Base-by-base conservation (phyloP, 2,113 vertebrate species). In the Ailuropoda melanoleuca region DNA sequence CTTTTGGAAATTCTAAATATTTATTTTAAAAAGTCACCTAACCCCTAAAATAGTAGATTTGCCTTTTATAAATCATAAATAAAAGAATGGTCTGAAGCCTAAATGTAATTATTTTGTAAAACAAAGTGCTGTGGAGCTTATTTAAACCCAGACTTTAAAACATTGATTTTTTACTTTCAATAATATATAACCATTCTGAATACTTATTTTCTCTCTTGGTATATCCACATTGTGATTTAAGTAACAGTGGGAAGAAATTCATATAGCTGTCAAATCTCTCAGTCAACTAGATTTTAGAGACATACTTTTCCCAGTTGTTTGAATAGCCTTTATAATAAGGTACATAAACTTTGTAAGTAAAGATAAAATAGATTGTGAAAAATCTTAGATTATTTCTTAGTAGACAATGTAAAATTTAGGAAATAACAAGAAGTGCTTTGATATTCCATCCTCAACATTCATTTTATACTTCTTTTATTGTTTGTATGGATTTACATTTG, bases 31-130 rank as follows among this genome's bases (percentile, higher is more conserved):
- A 70, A 29, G 14, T 83, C 3, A 50, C 3, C 10, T 58, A 60
- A 21, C 3, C 3, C 21, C 3, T 62, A 81, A 88, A 92, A 92
- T n/a, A 95, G 8, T 14, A 97, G 19, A 75, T 34, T 62, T 72
- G 1, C 29, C 70, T 70, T 82, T 68, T 50, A 31, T 81, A 88
- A 92, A 88, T 74, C 53, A 82, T 72, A 13, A 96, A 60, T 89
- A 18, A 75, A 90, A 93, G 23, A 62, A 78, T 74, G 18, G 53
- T 19, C 31, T 88, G 90, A 97, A 89, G 53, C 2, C 12, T 24
- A 29, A 88, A 50, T 74, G 81, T 26, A 94, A 78, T 80, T 95
- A 82, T 62, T 82, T 95, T 72, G 1, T 64, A 88, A 97, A 88
- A 11, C 12, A 90, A 95, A 94, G 1, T 75, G 19, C 18, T 97